Evolutionary conservation across 2,113 vertebrate species (phyloP).

Genomic region (Carassius gibelio): DNA sequence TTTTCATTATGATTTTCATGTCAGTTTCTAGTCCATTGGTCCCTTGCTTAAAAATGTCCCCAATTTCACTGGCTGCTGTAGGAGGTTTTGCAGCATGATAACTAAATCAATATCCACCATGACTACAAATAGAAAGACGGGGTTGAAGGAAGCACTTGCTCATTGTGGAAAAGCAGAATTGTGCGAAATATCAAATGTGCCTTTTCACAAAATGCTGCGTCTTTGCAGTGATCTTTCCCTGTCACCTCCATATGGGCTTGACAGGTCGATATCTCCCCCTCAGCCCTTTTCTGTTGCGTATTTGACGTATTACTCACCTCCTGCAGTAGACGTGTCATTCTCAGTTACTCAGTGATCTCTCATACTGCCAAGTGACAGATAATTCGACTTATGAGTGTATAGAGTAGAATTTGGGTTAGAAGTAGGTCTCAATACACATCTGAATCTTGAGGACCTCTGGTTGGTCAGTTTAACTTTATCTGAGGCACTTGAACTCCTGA

Average conservation of each 20-base stretch:
- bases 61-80: constrained; percentile 20
- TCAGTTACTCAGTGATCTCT: constrained; percentile 43
- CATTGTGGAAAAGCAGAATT: not conserved
- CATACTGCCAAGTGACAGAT: constrained; percentile 39
- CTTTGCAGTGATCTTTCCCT: constrained; percentile 19
- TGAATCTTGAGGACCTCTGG: not conserved
- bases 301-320: constrained; percentile 46
- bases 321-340: constrained; percentile 32
- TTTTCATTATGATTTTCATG: constrained; percentile 10
- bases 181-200: not conserved
- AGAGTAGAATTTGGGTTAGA: constrained; percentile 6
- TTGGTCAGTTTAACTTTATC: not conserved
- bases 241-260: constrained; percentile 33
- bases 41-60: constrained; percentile 28
- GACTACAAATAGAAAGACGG: not conserved
- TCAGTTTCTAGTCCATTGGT: constrained; percentile 35
- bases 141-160: not conserved
- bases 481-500: not conserved
- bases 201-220: not conserved
- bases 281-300: constrained; percentile 5
- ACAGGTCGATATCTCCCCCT: constrained; percentile 25
- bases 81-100: constrained; percentile 17
- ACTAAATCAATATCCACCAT: constrained; percentile 28
- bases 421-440: not conserved
- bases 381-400: constrained; percentile 27